Base-by-base conservation (phyloP, 2,888 invertebrate genomes). In the Mycalesis mineus region DNA sequence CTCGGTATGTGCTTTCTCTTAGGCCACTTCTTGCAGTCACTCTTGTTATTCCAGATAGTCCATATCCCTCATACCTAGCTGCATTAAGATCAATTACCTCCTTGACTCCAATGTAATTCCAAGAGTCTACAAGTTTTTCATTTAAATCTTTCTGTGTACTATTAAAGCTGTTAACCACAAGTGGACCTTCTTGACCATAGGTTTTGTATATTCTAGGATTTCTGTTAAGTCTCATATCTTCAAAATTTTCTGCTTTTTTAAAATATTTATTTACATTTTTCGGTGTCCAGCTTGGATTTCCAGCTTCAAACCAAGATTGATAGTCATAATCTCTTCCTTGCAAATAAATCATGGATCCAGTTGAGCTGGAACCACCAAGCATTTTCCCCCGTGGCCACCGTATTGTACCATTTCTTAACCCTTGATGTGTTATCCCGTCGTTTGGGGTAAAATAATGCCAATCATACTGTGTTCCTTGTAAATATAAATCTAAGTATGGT, bases 361-460 rank as follows among this genome's bases (percentile, higher is more conserved):
- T 70, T 6, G 82, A 82, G 17, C 91, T 91, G 0, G 85, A 78
- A 0, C 93, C 93, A 13, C 93, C 93, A 50, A 92, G 74, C 74
- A 91, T 84, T 73, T 92, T 93, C 0, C 94, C 94, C 57, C 92
- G 82, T 7, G 92, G 88, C 92, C 92, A 92, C 3, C 64, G 65
- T 9, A 82, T 74, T 42, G 74, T 62, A 52, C 74, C 69, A 48
- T 76, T 72, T 56, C 72, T 68, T 41, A 80, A 82, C 91, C 94
- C 95, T 69, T 94, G 82, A 73, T 94, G 95, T 0, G 92, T 91
- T 45, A 89, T 91, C 22, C 93, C 93, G 72, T 94, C 92, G 0
- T 95, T 94, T 68, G 95, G 94, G 0, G 95, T 95, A 75, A 93
- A 93, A 76, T 96, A 97, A 71, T 94, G 91, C 96, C 96, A 97